Evolutionary conservation across 2,113 vertebrate species (phyloP).

Genomic region (Mus spicilegus): DNA sequence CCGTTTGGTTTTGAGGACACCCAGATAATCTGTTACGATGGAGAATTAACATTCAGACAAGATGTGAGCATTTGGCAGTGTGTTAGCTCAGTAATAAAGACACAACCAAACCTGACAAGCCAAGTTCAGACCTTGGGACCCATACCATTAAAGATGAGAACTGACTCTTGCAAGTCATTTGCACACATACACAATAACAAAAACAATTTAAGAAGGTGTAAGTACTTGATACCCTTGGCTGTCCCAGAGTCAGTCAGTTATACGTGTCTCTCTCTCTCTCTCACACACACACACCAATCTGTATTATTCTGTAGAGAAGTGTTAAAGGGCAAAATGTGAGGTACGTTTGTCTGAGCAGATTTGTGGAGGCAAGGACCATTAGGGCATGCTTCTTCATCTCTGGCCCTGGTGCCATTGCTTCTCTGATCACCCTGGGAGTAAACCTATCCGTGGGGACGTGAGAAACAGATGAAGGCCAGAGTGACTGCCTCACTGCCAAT

Average conservation of each 20-base stretch:
- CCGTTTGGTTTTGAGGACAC: background rate
- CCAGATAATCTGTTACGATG: background rate
- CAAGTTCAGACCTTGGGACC: background rate
- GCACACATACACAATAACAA: background rate
- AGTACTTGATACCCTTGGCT: constrained; percentile 7
- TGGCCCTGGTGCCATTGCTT: background rate
- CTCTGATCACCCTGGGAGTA: background rate
- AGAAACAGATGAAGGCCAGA: background rate
- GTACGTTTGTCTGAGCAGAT: background rate
- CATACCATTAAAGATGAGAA: background rate
- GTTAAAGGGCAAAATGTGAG: background rate
- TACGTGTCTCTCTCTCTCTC: background rate
- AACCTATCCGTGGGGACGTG: background rate
- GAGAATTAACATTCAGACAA: constrained; percentile 37
- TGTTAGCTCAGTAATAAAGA: background rate
- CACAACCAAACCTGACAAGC: background rate
- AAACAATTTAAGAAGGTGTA: background rate
- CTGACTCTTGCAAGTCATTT: background rate
- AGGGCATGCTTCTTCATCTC: background rate
- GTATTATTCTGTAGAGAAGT: background rate
- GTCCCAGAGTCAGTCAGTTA: background rate
- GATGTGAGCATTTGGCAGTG: background rate
- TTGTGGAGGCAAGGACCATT: background rate
- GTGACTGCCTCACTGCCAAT: background rate
- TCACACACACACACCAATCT: background rate